Evolutionary conservation across 2,888 invertebrate genomes (phyloP).

Genomic region (Xylophagus ater): DNA sequence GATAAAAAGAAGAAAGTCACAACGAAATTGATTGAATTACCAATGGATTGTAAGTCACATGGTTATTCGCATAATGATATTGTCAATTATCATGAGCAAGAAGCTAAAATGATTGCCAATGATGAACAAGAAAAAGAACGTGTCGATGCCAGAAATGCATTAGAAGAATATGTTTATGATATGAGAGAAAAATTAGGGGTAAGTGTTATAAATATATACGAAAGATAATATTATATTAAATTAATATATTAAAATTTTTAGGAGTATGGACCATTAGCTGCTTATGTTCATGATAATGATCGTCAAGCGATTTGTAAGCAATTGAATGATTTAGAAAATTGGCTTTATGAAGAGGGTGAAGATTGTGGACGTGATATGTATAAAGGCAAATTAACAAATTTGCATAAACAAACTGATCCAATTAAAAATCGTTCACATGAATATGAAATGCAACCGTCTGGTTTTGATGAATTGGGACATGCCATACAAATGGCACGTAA

Average conservation of each 20-base stretch:
- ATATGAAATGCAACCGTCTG: constrained; percentile 64
- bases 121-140: constrained; percentile 91
- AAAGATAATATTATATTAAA: no score
- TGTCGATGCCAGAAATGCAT: constrained; percentile 88
- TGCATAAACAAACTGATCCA: constrained; percentile 75
- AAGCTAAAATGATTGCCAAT: constrained; percentile 71
- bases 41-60: constrained; percentile 64
- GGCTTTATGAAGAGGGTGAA: constrained; percentile 95
- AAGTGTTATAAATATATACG: constrained; percentile 12
- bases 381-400: constrained; percentile 48
- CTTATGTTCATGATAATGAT: constrained; percentile 63
- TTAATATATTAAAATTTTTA: constrained; percentile 7
- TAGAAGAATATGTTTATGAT: constrained; percentile 98
- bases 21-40: constrained; percentile 72
- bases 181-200: constrained; percentile 73
- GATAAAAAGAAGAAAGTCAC: constrained; percentile 65
- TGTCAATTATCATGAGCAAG: constrained; percentile 64
- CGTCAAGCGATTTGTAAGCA: constrained; percentile 50
- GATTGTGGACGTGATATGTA: constrained; percentile 70
- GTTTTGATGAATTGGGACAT: constrained; percentile 69
- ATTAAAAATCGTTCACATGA: constrained; percentile 75
- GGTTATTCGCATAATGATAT: constrained; percentile 62
- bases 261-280: constrained; percentile 61
- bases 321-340: constrained; percentile 81
- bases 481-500: constrained; percentile 71